phyloP scores from a whole-genome alignment of 2,113 vertebrate species.

The Phalacrocorax pelagicus region DNA sequence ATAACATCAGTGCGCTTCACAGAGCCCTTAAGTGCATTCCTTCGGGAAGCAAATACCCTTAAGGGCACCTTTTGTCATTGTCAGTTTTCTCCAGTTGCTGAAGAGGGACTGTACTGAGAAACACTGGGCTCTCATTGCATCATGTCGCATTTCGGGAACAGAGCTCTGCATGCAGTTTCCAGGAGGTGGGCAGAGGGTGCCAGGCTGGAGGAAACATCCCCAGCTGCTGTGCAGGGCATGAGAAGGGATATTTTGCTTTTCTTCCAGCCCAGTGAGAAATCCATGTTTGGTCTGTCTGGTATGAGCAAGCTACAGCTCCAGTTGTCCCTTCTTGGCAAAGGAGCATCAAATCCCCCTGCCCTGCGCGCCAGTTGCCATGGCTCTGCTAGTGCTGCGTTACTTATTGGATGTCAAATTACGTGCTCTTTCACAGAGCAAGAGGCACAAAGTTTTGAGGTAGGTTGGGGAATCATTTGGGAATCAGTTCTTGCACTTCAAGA shows the following conservation, averaged over 20 bases:
- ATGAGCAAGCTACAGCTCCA: background rate
- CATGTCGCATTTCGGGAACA: rapidly evolving
- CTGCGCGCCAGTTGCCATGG: rapidly evolving
- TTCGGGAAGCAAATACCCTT: background rate
- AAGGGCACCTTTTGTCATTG: background rate
- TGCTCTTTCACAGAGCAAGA: background rate
- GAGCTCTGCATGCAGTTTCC: background rate
- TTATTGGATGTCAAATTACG: rapidly evolving
- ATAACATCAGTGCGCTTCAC: background rate
- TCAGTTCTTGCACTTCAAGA: background rate
- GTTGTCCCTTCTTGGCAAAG: background rate
- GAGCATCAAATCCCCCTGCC: background rate
- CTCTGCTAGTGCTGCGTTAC: background rate
- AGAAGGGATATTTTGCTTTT: background rate
- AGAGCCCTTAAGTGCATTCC: background rate
- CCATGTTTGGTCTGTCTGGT: background rate
- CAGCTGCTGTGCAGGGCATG: background rate
- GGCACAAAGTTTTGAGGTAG: background rate
- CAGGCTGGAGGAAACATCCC: background rate
- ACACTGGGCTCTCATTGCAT: background rate
- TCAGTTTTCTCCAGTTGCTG: background rate
- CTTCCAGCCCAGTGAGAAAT: background rate
- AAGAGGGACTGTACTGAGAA: background rate
- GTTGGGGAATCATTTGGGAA: background rate
- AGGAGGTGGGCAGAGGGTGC: background rate